phyloP scores from a whole-genome alignment of 2,888 invertebrate species.

The Mayetiola destructor region DNA sequence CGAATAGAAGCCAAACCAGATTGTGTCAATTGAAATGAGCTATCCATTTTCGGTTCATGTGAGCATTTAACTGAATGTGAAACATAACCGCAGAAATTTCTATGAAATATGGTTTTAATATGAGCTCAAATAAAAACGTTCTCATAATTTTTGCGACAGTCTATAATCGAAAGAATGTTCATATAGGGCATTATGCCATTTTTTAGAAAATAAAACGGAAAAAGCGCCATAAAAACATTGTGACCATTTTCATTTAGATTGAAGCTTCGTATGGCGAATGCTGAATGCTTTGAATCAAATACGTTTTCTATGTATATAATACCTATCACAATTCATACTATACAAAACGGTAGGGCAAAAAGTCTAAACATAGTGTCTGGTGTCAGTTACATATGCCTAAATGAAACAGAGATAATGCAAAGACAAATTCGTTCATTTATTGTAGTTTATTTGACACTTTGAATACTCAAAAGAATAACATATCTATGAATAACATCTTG shows the following conservation, averaged over 20 bases:
- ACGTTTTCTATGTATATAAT: too few relatives aligned
- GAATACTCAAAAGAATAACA: too few relatives aligned
- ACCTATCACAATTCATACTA: too few relatives aligned
- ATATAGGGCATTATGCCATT: neutral
- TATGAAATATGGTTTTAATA: slow-evolving; percentile 12
- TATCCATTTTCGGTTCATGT: neutral
- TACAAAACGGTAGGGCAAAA: too few relatives aligned
- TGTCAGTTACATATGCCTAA: too few relatives aligned
- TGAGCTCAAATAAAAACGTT: slow-evolving; percentile 7
- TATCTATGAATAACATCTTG: too few relatives aligned
- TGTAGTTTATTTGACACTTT: too few relatives aligned
- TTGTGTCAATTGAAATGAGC: slow-evolving; percentile 11
- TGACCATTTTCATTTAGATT: neutral
- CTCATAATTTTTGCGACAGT: neutral
- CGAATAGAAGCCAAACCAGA: too few relatives aligned
- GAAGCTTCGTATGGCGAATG: neutral
- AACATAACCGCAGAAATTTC: neutral
- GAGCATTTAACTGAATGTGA: neutral
- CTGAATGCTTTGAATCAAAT: too few relatives aligned
- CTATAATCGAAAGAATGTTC: neutral
- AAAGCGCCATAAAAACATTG: neutral
- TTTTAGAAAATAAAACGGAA: neutral
- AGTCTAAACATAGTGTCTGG: too few relatives aligned
- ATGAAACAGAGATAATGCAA: too few relatives aligned
- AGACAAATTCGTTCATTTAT: too few relatives aligned